Conservation (phyloP, 2,113 vertebrate species). For the Aspiorhynchus laticeps region DNA sequence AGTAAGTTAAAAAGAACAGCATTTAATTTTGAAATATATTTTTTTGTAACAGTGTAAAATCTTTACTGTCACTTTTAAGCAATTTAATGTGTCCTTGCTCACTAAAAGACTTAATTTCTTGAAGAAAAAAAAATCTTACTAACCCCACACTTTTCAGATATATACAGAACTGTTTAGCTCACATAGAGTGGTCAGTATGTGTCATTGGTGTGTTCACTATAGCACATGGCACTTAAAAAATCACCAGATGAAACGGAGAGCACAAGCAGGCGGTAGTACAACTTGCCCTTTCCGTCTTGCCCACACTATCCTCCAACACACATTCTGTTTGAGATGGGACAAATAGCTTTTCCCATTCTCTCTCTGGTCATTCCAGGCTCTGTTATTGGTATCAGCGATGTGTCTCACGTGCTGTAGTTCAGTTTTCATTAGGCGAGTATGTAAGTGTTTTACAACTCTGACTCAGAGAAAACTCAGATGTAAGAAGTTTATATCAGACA, state of each 20-base stretch:
- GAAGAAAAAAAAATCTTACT: neutral
- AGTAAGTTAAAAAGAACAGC: neutral
- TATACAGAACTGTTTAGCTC: neutral
- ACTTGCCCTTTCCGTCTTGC: neutral
- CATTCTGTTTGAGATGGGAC: neutral
- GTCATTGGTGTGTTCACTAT: neutral
- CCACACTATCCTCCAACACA: constrained; percentile 25
- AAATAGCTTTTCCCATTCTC: neutral
- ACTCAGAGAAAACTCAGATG: neutral
- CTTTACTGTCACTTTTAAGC: neutral
- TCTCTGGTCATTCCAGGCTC: neutral
- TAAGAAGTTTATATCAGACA: neutral
- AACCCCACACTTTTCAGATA: neutral
- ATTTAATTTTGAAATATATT: neutral
- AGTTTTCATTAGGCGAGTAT: neutral
- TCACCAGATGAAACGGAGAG: neutral
- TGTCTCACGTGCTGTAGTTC: neutral
- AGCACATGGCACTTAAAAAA: constrained; percentile 3
- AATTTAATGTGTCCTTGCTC: neutral
- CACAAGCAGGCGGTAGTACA: neutral
- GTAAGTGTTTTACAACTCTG: neutral
- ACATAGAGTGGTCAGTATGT: neutral
- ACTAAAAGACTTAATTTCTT: neutral
- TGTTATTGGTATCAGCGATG: neutral
- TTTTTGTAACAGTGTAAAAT: neutral